Conservation (phyloP, 2,797 vertebrate genomes). For the Argyrosomus regius region DNA sequence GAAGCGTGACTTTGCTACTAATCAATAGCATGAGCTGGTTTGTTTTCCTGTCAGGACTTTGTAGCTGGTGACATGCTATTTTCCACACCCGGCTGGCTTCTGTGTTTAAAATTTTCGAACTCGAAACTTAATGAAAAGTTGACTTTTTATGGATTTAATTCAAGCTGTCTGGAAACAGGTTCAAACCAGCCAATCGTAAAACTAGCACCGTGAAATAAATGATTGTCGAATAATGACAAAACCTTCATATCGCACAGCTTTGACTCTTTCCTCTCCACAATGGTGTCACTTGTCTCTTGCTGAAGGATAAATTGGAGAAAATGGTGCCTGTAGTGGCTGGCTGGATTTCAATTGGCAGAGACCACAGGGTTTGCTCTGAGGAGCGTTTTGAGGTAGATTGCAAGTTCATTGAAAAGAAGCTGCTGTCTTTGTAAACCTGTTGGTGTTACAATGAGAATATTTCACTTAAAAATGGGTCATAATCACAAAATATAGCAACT, state of each 20-base stretch:
- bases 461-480: constrained; percentile 6
- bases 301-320: constrained; percentile 71
- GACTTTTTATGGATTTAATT: constrained; percentile 10
- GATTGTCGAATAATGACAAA: constrained; percentile 42
- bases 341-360: constrained; percentile 68
- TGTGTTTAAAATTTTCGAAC: background rate
- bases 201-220: constrained; percentile 15
- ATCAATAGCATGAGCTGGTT: constrained; percentile 54
- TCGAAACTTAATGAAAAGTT: constrained; percentile 4
- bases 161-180: constrained; percentile 12
- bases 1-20: constrained; percentile 29
- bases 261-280: constrained; percentile 64
- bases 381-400: constrained; percentile 54
- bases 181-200: constrained; percentile 20
- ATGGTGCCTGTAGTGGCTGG: constrained; percentile 63
- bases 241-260: constrained; percentile 43
- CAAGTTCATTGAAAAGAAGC: constrained; percentile 45
- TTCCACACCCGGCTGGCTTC: constrained; percentile 5
- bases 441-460: constrained; percentile 28
- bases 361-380: constrained; percentile 40
- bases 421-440: constrained; percentile 26
- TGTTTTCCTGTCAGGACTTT: constrained; percentile 48
- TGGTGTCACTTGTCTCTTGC: constrained; percentile 74
- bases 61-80: constrained; percentile 20
- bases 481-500: background rate